Conservation (phyloP, 1,140 invertebrate genomes). For the Episyrphus balteatus region DNA sequence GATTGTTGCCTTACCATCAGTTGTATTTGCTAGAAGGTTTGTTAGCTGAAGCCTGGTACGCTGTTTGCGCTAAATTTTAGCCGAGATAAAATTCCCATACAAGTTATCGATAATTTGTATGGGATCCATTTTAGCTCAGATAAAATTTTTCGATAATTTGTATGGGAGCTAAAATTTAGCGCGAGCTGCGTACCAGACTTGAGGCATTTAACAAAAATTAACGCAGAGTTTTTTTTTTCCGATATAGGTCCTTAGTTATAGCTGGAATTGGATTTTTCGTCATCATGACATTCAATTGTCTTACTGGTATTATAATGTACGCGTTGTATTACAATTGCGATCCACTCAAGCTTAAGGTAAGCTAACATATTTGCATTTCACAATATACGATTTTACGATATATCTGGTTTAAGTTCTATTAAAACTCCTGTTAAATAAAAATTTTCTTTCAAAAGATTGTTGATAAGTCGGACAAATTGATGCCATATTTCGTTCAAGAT, state of each 20-base stretch:
- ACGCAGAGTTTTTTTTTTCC: neutral
- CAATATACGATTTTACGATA: too few species aligned
- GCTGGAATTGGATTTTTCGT: neutral
- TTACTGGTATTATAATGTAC: neutral
- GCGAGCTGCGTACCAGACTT: too few species aligned
- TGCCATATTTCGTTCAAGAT: constrained; percentile 54
- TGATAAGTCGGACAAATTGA: constrained; percentile 42
- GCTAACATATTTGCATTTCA: neutral
- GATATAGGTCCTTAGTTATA: neutral
- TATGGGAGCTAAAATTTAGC: too few species aligned
- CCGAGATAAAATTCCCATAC: too few species aligned
- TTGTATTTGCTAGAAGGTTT: constrained; percentile 20
- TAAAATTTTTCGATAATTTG: too few species aligned
- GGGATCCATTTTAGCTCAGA: too few species aligned
- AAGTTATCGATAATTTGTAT: too few species aligned
- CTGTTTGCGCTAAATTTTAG: too few species aligned
- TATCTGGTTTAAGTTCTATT: too few species aligned
- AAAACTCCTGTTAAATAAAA: too few species aligned
- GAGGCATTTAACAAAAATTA: too few species aligned
- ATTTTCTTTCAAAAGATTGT: constrained; percentile 23
- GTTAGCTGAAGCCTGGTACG: too few species aligned
- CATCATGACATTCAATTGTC: neutral
- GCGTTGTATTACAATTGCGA: neutral
- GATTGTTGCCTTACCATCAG: constrained; percentile 24
- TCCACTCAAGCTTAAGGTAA: neutral